These are phyloP conservation scores for Anorthoa munda DNA, from an alignment of 2,888 invertebrate species.

Conservation along the genomic window DNA sequence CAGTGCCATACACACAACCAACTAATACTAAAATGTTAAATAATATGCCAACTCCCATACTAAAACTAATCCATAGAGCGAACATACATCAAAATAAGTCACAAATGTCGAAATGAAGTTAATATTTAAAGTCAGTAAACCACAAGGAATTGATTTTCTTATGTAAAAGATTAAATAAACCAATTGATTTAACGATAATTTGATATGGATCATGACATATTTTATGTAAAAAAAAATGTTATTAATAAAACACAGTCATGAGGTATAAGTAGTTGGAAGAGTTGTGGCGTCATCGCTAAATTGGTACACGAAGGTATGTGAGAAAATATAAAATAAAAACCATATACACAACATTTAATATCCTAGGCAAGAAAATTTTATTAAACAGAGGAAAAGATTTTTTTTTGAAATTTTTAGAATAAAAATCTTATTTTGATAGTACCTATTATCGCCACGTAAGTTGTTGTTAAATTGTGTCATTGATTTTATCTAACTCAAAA, in stretches of 20 bases:
- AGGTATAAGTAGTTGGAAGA: neutral
- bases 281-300: neutral
- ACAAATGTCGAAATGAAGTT: constrained; percentile 2
- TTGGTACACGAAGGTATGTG: neutral
- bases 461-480: neutral
- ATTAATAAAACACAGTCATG: neutral
- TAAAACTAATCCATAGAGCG: neutral
- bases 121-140: constrained; percentile 1
- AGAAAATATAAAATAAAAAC: neutral
- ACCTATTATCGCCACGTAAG: too few relatives aligned
- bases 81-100: constrained; percentile 5
- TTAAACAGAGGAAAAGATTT: too few relatives aligned
- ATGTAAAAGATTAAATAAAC: neutral
- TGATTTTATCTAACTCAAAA: neutral
- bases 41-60: constrained; percentile 5
- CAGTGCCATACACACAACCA: neutral
- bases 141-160: constrained; percentile 20
- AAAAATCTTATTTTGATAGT: neutral
- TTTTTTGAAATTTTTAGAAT: neutral
- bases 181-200: constrained; percentile 19
- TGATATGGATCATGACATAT: neutral
- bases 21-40: constrained; percentile 3
- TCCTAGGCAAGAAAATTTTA: too few relatives aligned
- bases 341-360: neutral
- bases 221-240: neutral